Evolutionary conservation across 2,797 vertebrate genomes (phyloP), one percentile per base, ranked within the genome.

Genomic region (Lophotriccus pileatus): DNA sequence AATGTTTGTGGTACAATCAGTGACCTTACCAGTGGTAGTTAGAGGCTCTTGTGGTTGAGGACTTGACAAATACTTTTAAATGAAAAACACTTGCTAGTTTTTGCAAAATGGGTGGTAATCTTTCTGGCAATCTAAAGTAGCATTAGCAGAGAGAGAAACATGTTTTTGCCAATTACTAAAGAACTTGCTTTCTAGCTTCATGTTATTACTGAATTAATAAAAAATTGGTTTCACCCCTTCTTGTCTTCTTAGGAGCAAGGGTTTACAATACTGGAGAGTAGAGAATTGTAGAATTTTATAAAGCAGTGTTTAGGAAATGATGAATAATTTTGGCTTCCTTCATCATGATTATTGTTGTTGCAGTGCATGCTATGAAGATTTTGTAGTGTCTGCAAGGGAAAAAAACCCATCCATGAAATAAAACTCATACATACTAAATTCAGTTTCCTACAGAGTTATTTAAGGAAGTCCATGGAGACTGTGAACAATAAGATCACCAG

Each of bases 31-130:
- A 87, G 62, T 8, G 7, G 27, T 85, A 87, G 78, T 80, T 92
- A 89, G 78, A 89, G 30, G 72, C 88, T 80, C 43, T 68, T 94
- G 87, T 81, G 92, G 89, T 80, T 84, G 60, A 90, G 50, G 49
- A 56, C 46, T 91, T 93, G 75, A 69, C 52, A 91, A 58, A 60
- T 64, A 72, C 30, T 81, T 87, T 16, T 56, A 55, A 87, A 85
- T 60, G 23, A 70, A 89, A 77, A 96, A 72, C 14, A 32, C 55
- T 72, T 55, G n/a, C 27, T 89, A 67, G 12, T 44, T 87, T 95
- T 83, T 89, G 44, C 41, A 83, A 66, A 80, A 80, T 41, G 56
- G n/a, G 11, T 90, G 75, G 68, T 84, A 50, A 85, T 92, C n/a
- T 62, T 83, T 84, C 66, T 94, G 90, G 37, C 53, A 89, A 90